These are phyloP conservation scores for Poecilia latipinna DNA, from an alignment of 2,113 vertebrate genomes.

Conservation along the genomic window DNA sequence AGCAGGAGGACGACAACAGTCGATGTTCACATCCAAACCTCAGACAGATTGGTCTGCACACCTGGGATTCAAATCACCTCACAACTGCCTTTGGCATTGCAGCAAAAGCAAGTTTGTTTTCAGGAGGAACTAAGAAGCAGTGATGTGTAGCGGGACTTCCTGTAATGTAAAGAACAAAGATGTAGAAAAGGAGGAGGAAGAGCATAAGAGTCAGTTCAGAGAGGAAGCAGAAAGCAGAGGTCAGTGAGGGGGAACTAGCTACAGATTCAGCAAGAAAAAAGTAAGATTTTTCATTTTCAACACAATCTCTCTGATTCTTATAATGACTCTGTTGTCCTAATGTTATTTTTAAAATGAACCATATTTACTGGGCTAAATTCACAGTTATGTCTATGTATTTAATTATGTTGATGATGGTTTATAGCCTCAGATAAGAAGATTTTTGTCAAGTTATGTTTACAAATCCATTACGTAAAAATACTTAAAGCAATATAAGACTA, in stretches of 20 bases:
- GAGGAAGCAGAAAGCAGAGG: neutral
- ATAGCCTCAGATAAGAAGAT: neutral
- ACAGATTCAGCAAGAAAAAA: neutral
- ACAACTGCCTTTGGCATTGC: too few species aligned
- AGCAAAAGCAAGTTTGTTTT: neutral
- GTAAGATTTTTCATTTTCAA: conserved; percentile 4
- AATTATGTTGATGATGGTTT: neutral
- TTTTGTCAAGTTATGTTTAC: too few species aligned
- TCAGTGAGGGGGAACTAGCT: conserved; percentile 9
- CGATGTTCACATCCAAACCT: neutral
- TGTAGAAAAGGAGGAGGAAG: conserved; percentile 24
- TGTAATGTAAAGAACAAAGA: conserved; percentile 28
- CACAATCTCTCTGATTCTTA: neutral
- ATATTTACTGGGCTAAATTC: neutral
- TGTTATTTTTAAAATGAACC: neutral
- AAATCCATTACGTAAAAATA: neutral
- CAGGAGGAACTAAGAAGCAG: conserved; percentile 8
- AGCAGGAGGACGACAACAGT: neutral
- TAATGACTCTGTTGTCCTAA: too few species aligned
- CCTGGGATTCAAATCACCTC: neutral
- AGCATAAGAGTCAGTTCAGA: conserved; percentile 1
- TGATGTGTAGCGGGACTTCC: conserved; percentile 22
- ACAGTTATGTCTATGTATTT: neutral
- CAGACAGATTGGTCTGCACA: neutral
- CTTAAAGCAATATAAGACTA: neutral